Percentiles rank a stretch among this genome's conserved stretches.
Evolutionary conservation across 2,888 invertebrate genomes (phyloP).

Genomic region (Andrena flavipes): DNA sequence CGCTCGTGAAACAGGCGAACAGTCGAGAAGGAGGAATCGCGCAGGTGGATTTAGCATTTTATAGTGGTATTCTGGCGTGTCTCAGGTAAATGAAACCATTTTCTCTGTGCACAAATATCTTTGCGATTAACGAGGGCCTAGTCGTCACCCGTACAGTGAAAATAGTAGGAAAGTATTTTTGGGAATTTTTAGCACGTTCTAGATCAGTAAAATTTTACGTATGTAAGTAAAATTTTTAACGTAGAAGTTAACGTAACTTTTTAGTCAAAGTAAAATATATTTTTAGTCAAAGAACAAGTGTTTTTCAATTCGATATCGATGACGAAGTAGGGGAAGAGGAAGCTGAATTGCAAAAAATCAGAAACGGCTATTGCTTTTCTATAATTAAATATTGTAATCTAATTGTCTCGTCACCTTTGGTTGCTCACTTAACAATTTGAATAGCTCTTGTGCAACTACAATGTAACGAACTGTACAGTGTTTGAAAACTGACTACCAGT

Average conservation of each 20-base stretch:
- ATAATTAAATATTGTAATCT: too few species aligned
- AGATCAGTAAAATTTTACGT: too few species aligned
- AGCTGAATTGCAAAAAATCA: too few species aligned
- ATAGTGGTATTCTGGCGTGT: constrained; percentile 26
- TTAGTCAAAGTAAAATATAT: too few species aligned
- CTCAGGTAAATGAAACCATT: not conserved
- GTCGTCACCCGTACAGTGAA: not conserved
- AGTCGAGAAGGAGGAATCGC: constrained; percentile 24
- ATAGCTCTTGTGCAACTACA: not conserved
- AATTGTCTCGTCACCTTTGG: too few species aligned
- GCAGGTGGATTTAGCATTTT: constrained; percentile 32
- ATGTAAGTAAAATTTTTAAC: too few species aligned
- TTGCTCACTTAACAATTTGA: too few species aligned
- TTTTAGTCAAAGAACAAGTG: too few species aligned
- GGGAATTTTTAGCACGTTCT: not conserved
- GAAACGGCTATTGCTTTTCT: too few species aligned
- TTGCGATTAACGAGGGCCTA: not conserved
- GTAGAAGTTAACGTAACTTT: too few species aligned
- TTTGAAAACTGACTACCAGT: not conserved
- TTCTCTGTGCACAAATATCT: not conserved
- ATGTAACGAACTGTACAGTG: not conserved
- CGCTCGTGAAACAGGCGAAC: not conserved
- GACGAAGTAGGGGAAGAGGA: too few species aligned
- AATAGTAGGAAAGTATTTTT: not conserved
- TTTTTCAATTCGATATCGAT: too few species aligned